A percentile compares a stretch with the other conserved stretches of the same genome.
These are phyloP conservation scores for Apamea epomidion DNA, from an alignment of 2,888 invertebrate species.

Conservation along the genomic window DNA sequence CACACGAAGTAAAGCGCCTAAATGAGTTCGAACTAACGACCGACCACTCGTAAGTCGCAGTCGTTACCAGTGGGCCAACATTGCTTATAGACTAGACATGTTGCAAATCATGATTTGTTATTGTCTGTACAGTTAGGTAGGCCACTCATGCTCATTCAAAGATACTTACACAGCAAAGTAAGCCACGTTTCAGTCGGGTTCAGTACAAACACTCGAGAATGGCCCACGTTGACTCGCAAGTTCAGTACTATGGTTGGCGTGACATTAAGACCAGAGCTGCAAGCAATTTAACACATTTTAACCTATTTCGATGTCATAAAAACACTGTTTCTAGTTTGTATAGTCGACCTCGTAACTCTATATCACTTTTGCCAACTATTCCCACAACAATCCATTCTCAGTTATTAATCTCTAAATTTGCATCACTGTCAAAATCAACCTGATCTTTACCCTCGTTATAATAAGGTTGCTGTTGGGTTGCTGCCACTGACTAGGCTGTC, in stretches of 20 bases:
- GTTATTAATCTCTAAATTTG: too few relatives aligned
- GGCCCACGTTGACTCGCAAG: constrained; percentile 72
- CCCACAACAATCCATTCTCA: neutral
- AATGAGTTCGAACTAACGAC: too few relatives aligned
- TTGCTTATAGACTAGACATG: too few relatives aligned
- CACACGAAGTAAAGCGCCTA: too few relatives aligned
- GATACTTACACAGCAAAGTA: constrained; percentile 82
- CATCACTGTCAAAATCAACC: neutral
- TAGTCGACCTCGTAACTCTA: neutral
- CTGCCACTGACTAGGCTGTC: too few relatives aligned
- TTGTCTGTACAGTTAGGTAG: neutral
- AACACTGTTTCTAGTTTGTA: neutral
- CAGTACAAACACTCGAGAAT: constrained; percentile 78
- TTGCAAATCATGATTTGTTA: neutral
- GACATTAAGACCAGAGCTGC: constrained; percentile 75
- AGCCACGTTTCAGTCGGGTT: constrained; percentile 85
- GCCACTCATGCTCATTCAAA: too few relatives aligned
- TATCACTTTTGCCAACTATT: neutral
- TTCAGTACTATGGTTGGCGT: constrained; percentile 73
- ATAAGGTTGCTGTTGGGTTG: too few relatives aligned
- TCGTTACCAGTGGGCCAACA: too few relatives aligned
- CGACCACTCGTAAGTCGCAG: too few relatives aligned
- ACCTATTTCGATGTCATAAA: neutral
- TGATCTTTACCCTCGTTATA: neutral
- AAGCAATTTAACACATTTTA: constrained; percentile 53